Conservation (phyloP, 2,888 invertebrate genomes). For the Fragum fragum region DNA sequence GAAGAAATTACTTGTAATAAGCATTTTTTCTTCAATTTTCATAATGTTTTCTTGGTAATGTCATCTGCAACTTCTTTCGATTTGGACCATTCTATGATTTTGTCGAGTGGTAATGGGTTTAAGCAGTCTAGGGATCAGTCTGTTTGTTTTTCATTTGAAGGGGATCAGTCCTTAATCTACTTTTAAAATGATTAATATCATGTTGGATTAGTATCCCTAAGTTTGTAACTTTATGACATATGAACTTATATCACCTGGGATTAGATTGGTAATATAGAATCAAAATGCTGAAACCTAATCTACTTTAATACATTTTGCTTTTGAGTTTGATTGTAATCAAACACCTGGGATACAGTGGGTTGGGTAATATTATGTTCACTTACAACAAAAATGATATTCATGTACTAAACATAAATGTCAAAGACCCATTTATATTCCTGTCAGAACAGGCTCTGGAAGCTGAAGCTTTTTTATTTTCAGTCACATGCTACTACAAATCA, state of each 20-base stretch:
- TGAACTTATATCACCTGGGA: neutral
- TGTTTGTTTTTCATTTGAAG: conserved; percentile 6
- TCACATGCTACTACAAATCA: no score
- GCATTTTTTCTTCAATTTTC: no score
- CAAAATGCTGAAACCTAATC: neutral
- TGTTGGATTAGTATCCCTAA: neutral
- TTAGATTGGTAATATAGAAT: neutral
- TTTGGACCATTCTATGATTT: no score
- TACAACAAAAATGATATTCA: no score
- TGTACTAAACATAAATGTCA: no score
- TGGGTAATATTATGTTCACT: neutral
- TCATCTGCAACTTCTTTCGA: no score
- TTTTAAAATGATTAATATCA: conserved; percentile 14
- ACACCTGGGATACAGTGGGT: conserved; percentile 2
- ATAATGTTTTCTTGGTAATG: no score
- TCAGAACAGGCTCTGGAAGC: no score
- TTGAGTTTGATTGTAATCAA: neutral
- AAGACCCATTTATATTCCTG: no score
- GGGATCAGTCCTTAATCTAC: conserved; percentile 31
- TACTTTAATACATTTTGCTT: neutral
- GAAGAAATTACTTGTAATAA: no score
- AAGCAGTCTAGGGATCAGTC: conserved; percentile 13
- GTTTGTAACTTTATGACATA: conserved; percentile 16
- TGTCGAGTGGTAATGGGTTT: no score
- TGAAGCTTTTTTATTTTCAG: no score